Base-by-base conservation (phyloP, 2,888 invertebrate species). In the Caenorhabditis sp. region DNA sequence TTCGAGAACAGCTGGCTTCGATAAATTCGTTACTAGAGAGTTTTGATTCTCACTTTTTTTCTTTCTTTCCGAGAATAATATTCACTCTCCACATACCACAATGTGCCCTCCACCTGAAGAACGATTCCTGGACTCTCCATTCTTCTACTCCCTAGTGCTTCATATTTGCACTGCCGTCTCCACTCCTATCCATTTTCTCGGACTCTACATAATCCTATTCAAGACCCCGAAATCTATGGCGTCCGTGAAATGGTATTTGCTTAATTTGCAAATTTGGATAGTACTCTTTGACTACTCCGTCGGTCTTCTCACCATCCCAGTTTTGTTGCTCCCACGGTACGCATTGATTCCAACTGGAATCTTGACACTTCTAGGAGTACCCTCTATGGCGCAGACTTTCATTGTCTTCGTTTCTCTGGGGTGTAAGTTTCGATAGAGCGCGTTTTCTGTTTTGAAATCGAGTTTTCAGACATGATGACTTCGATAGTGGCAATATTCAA, bases 161-260 rank as follows among this genome's bases (percentile, higher is more conserved):
- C 75, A 66, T 28, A 14, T 54, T n/a, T 44, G 56, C 19, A 44
- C 66, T 26, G 16, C 35, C 19, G 0, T 75, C 14, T 56, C 56
- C 8, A 66, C 66, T 0, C 75, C 75, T 8, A 66, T 75, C 35
- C 41, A 66, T 19, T 56, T 66, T 16, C 24, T 75, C 7, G 75
- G 75, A 8, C 14, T 58, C 6, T 66, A 66, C n/a, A 56, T 56
- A 19, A 66, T 75, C n/a, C 31, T 75, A 7, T 66, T 75, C 31
- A 58, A 56, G 51, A 75, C 75, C n/a, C 66, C 75, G 5, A 61
- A 63, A 56, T 10, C 54, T 16, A 75, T 75, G 75, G 38, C 12
- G 2, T 41, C 75, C 1, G 47, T 75, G 8, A 75, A 75, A 54
- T 66, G 66, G 66, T 31, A 64, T 41, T 26, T 75, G 28, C 19